phyloP scores from a whole-genome alignment of 2,113 vertebrate genomes.

The Lucifuga dentata region DNA sequence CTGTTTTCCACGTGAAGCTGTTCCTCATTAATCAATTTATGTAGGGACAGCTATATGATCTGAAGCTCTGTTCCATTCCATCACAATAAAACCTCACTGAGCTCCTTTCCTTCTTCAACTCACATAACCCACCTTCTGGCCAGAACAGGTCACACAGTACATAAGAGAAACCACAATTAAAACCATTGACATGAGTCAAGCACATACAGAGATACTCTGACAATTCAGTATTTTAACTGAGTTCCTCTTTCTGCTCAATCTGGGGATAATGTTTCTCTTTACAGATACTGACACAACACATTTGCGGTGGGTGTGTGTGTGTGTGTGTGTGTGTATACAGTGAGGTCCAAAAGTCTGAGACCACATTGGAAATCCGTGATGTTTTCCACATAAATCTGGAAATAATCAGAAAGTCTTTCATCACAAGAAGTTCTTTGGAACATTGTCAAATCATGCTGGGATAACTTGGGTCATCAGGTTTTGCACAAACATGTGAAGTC shows the following conservation, averaged over 20 bases:
- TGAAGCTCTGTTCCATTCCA: slow-evolving; percentile 25
- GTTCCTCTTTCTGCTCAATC: background rate
- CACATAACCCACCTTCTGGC: slow-evolving; percentile 68
- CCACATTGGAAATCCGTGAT: too few relatives aligned
- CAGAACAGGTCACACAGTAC: slow-evolving; percentile 50
- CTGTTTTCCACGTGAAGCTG: slow-evolving; percentile 70
- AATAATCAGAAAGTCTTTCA: too few relatives aligned
- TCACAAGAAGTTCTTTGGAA: too few relatives aligned
- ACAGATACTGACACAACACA: too few relatives aligned
- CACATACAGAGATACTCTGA: slow-evolving; percentile 21
- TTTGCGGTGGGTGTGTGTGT: too few relatives aligned
- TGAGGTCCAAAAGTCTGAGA: too few relatives aligned
- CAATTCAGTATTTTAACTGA: slow-evolving; percentile 30
- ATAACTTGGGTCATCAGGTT: too few relatives aligned
- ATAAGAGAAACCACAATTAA: slow-evolving; percentile 44
- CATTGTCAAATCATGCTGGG: too few relatives aligned
- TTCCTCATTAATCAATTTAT: slow-evolving; percentile 75
- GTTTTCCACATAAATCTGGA: too few relatives aligned
- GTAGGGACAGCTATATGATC: slow-evolving; percentile 47
- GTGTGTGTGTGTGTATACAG: background rate
- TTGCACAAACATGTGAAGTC: too few relatives aligned
- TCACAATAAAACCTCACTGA: slow-evolving; percentile 41
- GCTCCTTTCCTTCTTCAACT: slow-evolving; percentile 51
- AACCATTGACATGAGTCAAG: slow-evolving; percentile 12
- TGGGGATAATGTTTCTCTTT: too few relatives aligned